phyloP scores from a whole-genome alignment of 2,797 vertebrate species.

The Echiichthys vipera region DNA sequence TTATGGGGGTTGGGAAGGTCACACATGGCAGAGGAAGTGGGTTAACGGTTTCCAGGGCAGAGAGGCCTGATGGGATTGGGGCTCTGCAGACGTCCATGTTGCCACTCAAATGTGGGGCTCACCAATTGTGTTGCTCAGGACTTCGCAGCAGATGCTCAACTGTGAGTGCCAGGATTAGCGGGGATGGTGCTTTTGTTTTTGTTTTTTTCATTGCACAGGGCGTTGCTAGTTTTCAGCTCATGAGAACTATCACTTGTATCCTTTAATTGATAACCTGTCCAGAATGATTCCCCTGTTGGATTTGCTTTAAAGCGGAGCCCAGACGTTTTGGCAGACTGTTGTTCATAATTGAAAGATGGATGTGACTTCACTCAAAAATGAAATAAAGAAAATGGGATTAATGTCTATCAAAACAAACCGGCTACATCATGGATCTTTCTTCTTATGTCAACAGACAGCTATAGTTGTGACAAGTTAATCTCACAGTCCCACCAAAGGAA shows the following conservation, averaged over 20 bases:
- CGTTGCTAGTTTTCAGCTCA: not conserved
- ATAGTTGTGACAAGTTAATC: constrained; percentile 57
- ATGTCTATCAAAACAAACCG: constrained; percentile 42
- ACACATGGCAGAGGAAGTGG: constrained; percentile 77
- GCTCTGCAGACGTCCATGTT: constrained; percentile 50
- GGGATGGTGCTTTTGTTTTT: constrained; percentile 12
- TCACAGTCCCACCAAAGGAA: constrained; percentile 27
- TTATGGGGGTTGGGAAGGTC: constrained; percentile 66
- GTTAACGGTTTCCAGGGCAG: constrained; percentile 71
- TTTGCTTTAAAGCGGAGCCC: not conserved
- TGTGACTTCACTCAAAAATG: constrained; percentile 2
- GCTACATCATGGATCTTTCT: constrained; percentile 26
- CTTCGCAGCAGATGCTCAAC: constrained; percentile 43
- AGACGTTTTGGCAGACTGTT: constrained; percentile 20
- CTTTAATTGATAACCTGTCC: constrained; percentile 14
- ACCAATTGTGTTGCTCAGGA: constrained; percentile 31
- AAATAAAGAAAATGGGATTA: constrained; percentile 40
- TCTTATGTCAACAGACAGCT: constrained; percentile 34
- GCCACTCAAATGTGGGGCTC: constrained; percentile 57
- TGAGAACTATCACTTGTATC: not conserved
- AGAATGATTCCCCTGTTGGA: not conserved
- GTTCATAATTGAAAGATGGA: constrained; percentile 7
- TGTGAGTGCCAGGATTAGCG: constrained; percentile 21
- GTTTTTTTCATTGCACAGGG: not conserved
- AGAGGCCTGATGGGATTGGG: constrained; percentile 63